Base-by-base conservation (phyloP, 2,888 invertebrate genomes). In the Alloplasta piceator region DNA sequence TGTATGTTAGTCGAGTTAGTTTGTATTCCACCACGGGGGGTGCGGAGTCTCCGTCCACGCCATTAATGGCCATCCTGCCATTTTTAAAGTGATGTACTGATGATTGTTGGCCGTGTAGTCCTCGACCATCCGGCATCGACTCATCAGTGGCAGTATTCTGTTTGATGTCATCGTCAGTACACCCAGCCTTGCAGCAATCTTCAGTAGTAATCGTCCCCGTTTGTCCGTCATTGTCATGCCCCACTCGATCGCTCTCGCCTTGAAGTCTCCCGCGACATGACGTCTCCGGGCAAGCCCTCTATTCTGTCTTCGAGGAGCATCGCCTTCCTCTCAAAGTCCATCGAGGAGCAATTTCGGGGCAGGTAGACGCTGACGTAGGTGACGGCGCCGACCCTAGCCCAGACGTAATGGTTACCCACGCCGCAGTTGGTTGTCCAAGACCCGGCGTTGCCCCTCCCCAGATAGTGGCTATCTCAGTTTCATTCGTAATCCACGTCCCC, bases 61-160 rank as follows among this genome's bases (percentile, higher is more conserved):
- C 55, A 41, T 67, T 41, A 41, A 7, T 67, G 55, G 41, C 5
- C 4, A 16, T 14, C 14, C 50, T 6, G 38, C 52, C 38, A 46
- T 14, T 10, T 56, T 43, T 38, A 75, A 73, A 0, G 9, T 46
- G 41, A 84, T 84, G 36, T 77, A 84, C 12, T 83, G 77, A 67
- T 84, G 85, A 67, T 83, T 83, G 64, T 78, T 84, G 38, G 72
- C 82, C 10, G 77, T 81, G 63, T 48, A 85, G 82, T 64, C 77
- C 26, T 68, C 82, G 68, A 70, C 52, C 70, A 63, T 67, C 68
- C 38, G 5, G 60, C 39, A 85, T 55, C 58, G 64, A 16, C 43
- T 14, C n/a, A 50, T 10, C 41, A 1, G 66, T 6, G 56, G 14
- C 41, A 46, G 7, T 4, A 67, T 52, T 0, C 75, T 52, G 10